Evolutionary conservation across 2,888 invertebrate genomes (phyloP), one percentile per base, ranked within the genome.

Genomic region (Drosophila mulleri): DNA sequence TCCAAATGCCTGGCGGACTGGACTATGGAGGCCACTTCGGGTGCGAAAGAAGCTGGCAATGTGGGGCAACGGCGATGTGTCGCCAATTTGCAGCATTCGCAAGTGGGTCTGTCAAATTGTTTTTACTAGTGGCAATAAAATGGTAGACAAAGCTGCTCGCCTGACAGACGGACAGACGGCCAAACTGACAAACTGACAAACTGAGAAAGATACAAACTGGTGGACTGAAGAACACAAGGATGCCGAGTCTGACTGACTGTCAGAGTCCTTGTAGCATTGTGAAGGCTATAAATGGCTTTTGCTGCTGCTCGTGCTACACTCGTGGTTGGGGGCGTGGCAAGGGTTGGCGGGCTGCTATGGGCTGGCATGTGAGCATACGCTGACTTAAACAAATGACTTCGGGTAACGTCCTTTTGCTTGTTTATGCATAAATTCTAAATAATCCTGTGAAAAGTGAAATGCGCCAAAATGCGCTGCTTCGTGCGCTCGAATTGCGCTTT

Each of bases 321-420:
- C 52, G 23, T 20, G 20, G 20, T 56, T n/a, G 20, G 62, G 78
- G 78, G 78, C 78, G 78, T 78, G 78, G 57, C 78, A 56, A 58
- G 64, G 50, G 57, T 44, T 62, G 42, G 35, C 7, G n/a, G 35
- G 37, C 9, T 8, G 37, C 29, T 2, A n/a, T 18, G n/a, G 57
- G 37, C 48, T 62, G 75, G 50, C 65, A 72, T 72, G 58, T 78
- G 80, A 72, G 72, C 60, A 75, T 41, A 78, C 72, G 70, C 73
- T 89, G 86, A 87, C 86, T 87, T 85, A 85, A 88, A 87, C 86
- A 87, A 87, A 87, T 87, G 86, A 87, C 86, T 89, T 77, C 71
- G 86, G 89, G 86, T 87, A 89, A 83, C 86, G 90, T 87, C 86
- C 86, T 68, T 89, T 87, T 87, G 88, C 86, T 87, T 87, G 86